phyloP scores from a whole-genome alignment of 2,888 invertebrate genomes.

The Tholera decimalis region DNA sequence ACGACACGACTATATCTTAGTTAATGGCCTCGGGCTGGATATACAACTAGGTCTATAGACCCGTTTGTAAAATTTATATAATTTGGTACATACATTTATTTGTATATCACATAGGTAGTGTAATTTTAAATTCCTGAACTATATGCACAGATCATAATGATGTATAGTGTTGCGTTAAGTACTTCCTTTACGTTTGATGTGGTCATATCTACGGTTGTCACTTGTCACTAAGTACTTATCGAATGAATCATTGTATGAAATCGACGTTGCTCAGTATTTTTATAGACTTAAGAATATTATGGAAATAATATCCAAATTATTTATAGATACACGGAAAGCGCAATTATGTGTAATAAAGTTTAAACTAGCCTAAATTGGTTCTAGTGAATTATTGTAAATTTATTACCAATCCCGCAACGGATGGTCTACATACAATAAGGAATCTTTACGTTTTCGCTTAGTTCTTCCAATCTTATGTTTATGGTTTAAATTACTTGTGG shows the following conservation, averaged over 20 bases:
- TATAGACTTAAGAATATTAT: conserved; percentile 87
- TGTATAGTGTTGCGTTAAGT: conserved; percentile 80
- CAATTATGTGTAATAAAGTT: conserved; percentile 78
- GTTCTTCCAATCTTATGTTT: conserved; percentile 81
- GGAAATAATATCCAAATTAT: conserved; percentile 85
- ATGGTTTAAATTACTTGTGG: conserved; percentile 69
- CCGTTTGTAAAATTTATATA: conserved; percentile 74
- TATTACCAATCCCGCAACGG: conserved; percentile 60
- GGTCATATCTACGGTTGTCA: conserved; percentile 78
- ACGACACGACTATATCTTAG: conserved; percentile 70
- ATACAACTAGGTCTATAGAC: conserved; percentile 73
- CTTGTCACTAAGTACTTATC: conserved; percentile 76
- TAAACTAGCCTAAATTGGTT: conserved; percentile 76
- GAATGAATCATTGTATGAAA: conserved; percentile 83
- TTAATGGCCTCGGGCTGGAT: conserved; percentile 73
- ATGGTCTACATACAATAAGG: conserved; percentile 61
- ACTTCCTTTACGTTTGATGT: conserved; percentile 77
- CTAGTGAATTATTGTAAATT: conserved; percentile 77
- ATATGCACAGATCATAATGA: conserved; percentile 82
- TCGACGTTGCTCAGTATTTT: conserved; percentile 90
- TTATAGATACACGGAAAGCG: conserved; percentile 80
- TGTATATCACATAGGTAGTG: conserved; percentile 81
- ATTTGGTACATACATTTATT: conserved; percentile 80
- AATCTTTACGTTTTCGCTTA: conserved; percentile 70
- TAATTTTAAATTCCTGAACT: conserved; percentile 79